phyloP scores from a whole-genome alignment of 2,888 invertebrate species.

The Podabrus alpinus region DNA sequence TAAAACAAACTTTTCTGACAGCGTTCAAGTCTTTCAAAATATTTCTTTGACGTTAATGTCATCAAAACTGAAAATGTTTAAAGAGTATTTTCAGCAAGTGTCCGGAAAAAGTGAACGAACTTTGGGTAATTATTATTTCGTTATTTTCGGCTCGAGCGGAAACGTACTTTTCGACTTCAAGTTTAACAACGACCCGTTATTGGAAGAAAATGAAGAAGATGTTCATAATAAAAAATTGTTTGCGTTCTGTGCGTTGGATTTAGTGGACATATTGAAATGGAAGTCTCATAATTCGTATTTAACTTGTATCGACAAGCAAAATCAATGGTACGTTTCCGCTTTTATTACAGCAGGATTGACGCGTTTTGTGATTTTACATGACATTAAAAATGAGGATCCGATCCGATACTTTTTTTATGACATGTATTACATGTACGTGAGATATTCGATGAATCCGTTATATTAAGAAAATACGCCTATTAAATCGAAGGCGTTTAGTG shows the following conservation, averaged over 20 bases:
- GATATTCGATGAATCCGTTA: constrained; percentile 89
- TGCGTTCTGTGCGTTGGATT: constrained; percentile 90
- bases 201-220: not conserved
- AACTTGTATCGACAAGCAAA: constrained; percentile 93
- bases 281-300: constrained; percentile 88
- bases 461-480: constrained; percentile 88
- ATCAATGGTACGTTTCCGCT: constrained; percentile 96
- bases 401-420: constrained; percentile 95
- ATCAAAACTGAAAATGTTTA: not conserved
- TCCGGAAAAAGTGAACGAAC: not conserved
- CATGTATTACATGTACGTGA: constrained; percentile 93
- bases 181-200: not conserved
- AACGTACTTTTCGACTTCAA: constrained; percentile 1
- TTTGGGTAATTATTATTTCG: constrained; percentile 3
- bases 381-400: constrained; percentile 90
- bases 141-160: not conserved
- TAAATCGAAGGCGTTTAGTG: constrained; percentile 84
- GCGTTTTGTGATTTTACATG: constrained; percentile 91
- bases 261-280: constrained; percentile 95
- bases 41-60: not conserved
- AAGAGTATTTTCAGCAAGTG: not conserved
- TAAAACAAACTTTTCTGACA: not conserved
- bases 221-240: constrained; percentile 84
- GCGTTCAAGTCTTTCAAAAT: not conserved
- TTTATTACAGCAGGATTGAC: constrained; percentile 94